phyloP scores from a whole-genome alignment of 2,888 invertebrate genomes.

The Apotomis turbidana region DNA sequence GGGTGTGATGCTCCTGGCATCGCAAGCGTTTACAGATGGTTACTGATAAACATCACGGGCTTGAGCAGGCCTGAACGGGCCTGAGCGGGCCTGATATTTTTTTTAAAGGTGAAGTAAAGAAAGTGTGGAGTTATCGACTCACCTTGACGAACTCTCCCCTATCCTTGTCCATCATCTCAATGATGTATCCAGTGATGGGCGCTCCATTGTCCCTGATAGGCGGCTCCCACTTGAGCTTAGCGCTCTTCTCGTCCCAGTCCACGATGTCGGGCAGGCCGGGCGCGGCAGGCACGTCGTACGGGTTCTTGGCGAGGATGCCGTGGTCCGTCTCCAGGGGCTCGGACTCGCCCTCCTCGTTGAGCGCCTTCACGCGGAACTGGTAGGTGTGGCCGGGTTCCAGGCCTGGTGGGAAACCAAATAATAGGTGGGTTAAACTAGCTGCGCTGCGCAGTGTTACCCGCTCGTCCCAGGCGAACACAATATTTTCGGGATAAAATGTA shows the following conservation, averaged over 20 bases:
- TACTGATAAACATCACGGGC: no score
- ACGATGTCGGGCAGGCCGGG: slow-evolving; percentile 96
- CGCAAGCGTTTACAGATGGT: no score
- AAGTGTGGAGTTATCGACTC: no score
- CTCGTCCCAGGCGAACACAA: no score
- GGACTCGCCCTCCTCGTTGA: slow-evolving; percentile 98
- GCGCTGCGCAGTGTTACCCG: no score
- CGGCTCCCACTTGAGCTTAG: slow-evolving; percentile 95
- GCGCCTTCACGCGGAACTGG: slow-evolving; percentile 98
- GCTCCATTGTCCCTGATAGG: slow-evolving; percentile 96
- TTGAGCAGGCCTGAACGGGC: no score
- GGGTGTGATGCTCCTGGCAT: no score
- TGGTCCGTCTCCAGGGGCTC: slow-evolving; percentile 96
- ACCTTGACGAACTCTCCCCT: slow-evolving; percentile 90
- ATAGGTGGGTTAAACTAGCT: no score
- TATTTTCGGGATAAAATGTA: no score
- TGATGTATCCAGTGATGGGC: slow-evolving; percentile 96
- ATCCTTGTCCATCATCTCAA: slow-evolving; percentile 96
- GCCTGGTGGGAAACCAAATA: slow-evolving; percentile 74
- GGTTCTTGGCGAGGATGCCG: slow-evolving; percentile 97
- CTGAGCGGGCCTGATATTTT: no score
- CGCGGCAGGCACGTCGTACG: slow-evolving; percentile 94
- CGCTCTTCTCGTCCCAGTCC: slow-evolving; percentile 96
- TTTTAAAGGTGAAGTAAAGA: no score
- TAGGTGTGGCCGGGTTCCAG: slow-evolving; percentile 98